A percentile compares a stretch with the other conserved stretches of the same genome.
phyloP scores from a whole-genome alignment of 1,140 invertebrate genomes.

The Melanaphis sacchari region DNA sequence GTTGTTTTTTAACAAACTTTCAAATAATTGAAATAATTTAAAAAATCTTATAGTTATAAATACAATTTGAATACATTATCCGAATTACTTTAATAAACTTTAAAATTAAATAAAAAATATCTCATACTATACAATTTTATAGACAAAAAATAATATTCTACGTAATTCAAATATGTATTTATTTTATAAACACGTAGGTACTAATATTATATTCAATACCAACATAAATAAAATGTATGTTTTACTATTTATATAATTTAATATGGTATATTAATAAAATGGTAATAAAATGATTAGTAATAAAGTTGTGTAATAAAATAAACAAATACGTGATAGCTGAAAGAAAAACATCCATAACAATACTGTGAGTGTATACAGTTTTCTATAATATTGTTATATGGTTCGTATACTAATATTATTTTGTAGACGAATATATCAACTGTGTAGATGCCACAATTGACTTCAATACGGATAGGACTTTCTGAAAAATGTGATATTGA shows the following conservation, averaged over 20 bases:
- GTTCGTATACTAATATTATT: neutral
- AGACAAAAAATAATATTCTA: neutral
- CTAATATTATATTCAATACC: neutral
- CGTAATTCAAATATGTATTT: too few relatives aligned
- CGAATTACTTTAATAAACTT: neutral
- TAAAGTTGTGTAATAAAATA: neutral
- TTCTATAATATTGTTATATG: too few relatives aligned
- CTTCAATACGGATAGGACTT: neutral
- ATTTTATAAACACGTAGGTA: neutral
- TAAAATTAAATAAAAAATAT: neutral
- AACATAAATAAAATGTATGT: neutral
- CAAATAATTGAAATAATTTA: neutral
- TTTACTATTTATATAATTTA: neutral
- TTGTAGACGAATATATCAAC: too few relatives aligned
- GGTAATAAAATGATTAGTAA: neutral
- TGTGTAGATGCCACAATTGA: neutral
- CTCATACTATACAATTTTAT: neutral
- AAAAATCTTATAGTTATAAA: neutral
- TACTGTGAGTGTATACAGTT: too few relatives aligned
- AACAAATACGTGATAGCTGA: neutral
- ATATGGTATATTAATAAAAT: neutral
- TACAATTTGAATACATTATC: neutral
- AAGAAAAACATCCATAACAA: neutral
- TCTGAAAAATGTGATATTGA: neutral
- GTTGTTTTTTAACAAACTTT: neutral